Conservation (phyloP, 2,888 invertebrate species). For the Caenorhabditis angaria region DNA sequence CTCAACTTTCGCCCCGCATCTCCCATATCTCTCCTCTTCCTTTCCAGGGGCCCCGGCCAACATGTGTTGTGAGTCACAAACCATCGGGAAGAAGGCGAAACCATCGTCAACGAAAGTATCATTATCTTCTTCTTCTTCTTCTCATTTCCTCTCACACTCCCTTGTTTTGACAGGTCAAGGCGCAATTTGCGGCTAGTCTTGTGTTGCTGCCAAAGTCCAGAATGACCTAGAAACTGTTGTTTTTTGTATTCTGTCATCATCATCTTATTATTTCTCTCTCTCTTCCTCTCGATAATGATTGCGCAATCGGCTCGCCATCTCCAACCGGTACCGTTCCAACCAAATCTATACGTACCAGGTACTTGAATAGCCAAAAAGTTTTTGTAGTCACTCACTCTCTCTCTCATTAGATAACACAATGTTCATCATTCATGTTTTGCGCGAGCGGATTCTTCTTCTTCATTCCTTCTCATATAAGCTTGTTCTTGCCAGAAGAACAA, state of each 20-base stretch:
- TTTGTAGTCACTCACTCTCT: conserved; percentile 8
- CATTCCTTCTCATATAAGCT: conserved; percentile 8
- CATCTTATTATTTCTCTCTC: background rate
- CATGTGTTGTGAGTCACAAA: background rate
- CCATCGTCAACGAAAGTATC: background rate
- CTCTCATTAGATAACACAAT: background rate
- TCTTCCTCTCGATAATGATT: background rate
- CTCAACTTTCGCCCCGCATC: too few relatives aligned
- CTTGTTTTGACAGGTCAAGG: background rate
- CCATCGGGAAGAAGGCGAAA: background rate
- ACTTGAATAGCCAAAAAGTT: conserved; percentile 30
- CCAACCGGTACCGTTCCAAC: background rate
- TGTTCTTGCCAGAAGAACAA: conserved; percentile 2
- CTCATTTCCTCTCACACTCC: background rate
- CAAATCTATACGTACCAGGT: conserved; percentile 27
- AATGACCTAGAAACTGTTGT: background rate
- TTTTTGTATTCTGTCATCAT: background rate
- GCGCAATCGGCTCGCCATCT: background rate
- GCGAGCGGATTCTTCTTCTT: background rate
- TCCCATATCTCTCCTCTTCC: too few relatives aligned
- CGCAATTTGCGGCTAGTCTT: conserved; percentile 1
- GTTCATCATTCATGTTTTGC: conserved; percentile 9
- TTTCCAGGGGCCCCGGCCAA: too few relatives aligned
- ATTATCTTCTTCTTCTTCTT: background rate
- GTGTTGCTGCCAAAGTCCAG: conserved; percentile 2